A percentile compares a stretch with the other conserved stretches of the same genome.
Evolutionary conservation across 2,113 vertebrate species (phyloP).

Genomic region (Antigone vipio): DNA sequence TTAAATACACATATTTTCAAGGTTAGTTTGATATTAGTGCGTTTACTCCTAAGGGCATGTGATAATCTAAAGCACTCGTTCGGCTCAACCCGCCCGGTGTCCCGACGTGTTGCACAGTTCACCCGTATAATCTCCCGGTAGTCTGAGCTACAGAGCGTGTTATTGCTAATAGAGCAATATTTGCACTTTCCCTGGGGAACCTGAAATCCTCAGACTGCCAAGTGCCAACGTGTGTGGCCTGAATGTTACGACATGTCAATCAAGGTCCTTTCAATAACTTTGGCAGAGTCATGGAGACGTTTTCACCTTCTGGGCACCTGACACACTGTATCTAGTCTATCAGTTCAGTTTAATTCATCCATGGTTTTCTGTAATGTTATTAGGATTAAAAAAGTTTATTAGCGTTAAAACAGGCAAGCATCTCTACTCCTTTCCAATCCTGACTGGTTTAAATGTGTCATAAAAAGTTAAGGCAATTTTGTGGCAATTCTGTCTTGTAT

Average conservation of each 20-base stretch:
- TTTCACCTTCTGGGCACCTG: neutral
- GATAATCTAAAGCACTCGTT: accelerated
- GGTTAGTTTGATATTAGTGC: neutral
- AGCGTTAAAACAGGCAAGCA: neutral
- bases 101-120: neutral
- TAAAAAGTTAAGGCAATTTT: neutral
- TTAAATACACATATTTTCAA: slow-evolving; percentile 11
- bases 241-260: neutral
- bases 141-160: neutral
- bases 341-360: neutral
- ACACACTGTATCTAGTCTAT: neutral
- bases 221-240: neutral
- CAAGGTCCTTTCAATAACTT: neutral
- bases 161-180: neutral
- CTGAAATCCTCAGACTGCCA: neutral
- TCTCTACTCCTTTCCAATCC: neutral
- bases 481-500: neutral
- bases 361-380: neutral
- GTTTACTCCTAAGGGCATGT: neutral
- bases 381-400: neutral
- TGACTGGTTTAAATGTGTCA: neutral
- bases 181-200: neutral
- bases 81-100: accelerated
- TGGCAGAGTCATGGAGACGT: neutral
- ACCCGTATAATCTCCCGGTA: neutral